Evolutionary conservation across 2,888 invertebrate species (phyloP).

Genomic region (Pycnomerus fuliginosus): DNA sequence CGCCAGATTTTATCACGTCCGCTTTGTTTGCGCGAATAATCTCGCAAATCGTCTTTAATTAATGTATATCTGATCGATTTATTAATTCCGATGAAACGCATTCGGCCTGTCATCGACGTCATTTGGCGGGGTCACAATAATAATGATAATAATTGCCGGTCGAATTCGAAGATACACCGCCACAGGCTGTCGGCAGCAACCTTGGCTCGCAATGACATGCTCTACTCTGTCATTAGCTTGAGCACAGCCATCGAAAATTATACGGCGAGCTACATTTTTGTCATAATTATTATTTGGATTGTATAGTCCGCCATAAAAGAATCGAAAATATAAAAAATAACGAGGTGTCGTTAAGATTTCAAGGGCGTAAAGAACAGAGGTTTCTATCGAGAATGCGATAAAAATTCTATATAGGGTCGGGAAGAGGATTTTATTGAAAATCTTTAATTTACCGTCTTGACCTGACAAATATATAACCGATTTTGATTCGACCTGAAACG

Average conservation of each 20-base stretch:
- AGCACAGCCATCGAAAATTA: slow-evolving; percentile 46
- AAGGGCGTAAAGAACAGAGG: too few relatives aligned
- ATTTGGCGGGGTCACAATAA: slow-evolving; percentile 3
- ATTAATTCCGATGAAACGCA: slow-evolving; percentile 11
- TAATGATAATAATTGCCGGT: slow-evolving; percentile 26
- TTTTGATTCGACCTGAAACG: too few relatives aligned
- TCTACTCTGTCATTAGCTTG: slow-evolving; percentile 46
- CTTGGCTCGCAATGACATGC: slow-evolving; percentile 47
- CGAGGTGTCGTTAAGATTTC: slow-evolving; percentile 41
- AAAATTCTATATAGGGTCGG: too few relatives aligned
- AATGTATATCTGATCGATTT: slow-evolving; percentile 32
- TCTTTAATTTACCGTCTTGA: too few relatives aligned
- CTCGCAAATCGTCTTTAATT: slow-evolving; percentile 36
- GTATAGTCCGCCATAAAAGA: slow-evolving; percentile 41
- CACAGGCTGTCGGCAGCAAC: slow-evolving; percentile 44
- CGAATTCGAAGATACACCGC: slow-evolving; percentile 35
- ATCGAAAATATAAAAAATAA: slow-evolving; percentile 42
- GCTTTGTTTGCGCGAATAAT: slow-evolving; percentile 39
- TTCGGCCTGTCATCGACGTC: slow-evolving; percentile 11
- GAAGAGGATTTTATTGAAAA: too few relatives aligned
- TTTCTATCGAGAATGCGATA: too few relatives aligned
- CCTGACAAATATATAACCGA: too few relatives aligned
- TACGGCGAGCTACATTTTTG: slow-evolving; percentile 47
- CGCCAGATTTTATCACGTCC: slow-evolving; percentile 18
- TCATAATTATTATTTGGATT: slow-evolving; percentile 50